These are phyloP conservation scores for Trinorchestia longiramus DNA, from an alignment of 1,140 invertebrate species.

Conservation along the genomic window DNA sequence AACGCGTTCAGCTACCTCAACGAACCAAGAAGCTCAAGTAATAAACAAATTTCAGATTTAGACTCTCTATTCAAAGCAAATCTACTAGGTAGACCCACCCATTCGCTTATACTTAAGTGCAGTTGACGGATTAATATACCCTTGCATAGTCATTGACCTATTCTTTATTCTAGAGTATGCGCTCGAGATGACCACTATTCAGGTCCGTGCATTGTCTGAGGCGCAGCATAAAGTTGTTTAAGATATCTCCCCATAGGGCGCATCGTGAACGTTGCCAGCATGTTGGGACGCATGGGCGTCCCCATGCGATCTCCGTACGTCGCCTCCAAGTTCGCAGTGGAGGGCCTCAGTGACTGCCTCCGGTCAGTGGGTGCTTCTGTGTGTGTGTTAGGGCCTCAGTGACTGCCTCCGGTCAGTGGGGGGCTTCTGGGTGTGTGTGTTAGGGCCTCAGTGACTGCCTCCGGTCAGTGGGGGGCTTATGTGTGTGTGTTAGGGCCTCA, in stretches of 20 bases:
- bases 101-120: too few species aligned
- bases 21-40: too few species aligned
- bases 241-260: slow-evolving; percentile 67
- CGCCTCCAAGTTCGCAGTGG: slow-evolving; percentile 81
- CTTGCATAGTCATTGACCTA: too few species aligned
- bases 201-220: too few species aligned
- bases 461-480: neutral
- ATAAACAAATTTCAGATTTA: too few species aligned
- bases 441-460: slow-evolving; percentile 18
- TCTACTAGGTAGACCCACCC: too few species aligned
- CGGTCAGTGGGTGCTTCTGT: slow-evolving; percentile 73
- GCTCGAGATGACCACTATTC: too few species aligned
- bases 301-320: slow-evolving; percentile 84
- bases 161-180: too few species aligned
- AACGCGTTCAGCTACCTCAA: too few species aligned
- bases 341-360: slow-evolving; percentile 84
- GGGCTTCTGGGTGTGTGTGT: neutral
- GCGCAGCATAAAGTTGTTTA: too few species aligned
- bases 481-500: neutral
- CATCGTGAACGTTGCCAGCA: slow-evolving; percentile 71
- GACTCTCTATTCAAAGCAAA: too few species aligned
- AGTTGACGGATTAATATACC: too few species aligned
- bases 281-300: slow-evolving; percentile 81
- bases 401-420: neutral
- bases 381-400: slow-evolving; percentile 14